These are phyloP conservation scores for Criorhina ranunculi DNA, from an alignment of 2,888 invertebrate species.

Conservation along the genomic window DNA sequence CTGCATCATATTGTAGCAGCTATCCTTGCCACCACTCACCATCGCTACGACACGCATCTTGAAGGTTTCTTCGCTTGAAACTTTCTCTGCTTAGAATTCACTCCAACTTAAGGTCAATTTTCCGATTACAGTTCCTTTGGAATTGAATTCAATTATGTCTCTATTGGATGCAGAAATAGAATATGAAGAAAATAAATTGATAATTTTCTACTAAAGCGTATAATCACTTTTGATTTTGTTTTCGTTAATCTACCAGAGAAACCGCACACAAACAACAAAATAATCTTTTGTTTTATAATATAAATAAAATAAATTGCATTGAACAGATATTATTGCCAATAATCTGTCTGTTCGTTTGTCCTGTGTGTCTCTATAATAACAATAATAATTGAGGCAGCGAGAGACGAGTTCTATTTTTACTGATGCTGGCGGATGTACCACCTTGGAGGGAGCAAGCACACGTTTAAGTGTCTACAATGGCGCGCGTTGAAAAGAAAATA, in stretches of 20 bases:
- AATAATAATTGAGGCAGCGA: constrained; percentile 65
- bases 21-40: constrained; percentile 99
- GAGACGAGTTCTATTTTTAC: constrained; percentile 66
- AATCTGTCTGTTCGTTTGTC: constrained; percentile 47
- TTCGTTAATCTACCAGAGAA: constrained; percentile 27
- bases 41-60: constrained; percentile 94
- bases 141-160: constrained; percentile 39
- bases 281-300: constrained; percentile 19
- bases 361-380: constrained; percentile 45
- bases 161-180: constrained; percentile 1
- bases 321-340: constrained; percentile 64
- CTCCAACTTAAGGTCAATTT: constrained; percentile 1
- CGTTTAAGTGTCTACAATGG: constrained; percentile 7
- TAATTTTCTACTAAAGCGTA: constrained; percentile 31
- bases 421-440: constrained; percentile 38
- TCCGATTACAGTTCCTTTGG: constrained; percentile 20
- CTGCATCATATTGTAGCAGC: constrained; percentile 99
- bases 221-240: constrained; percentile 24
- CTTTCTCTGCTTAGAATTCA: not conserved
- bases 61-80: constrained; percentile 18
- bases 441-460: constrained; percentile 36
- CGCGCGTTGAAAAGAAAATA: constrained; percentile 14
- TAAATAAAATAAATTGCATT: constrained; percentile 46
- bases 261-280: constrained; percentile 12
- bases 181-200: constrained; percentile 26